Percentiles rank a stretch among this genome's conserved stretches.
Conservation (phyloP, 2,113 vertebrate genomes). For the Columba livia region DNA sequence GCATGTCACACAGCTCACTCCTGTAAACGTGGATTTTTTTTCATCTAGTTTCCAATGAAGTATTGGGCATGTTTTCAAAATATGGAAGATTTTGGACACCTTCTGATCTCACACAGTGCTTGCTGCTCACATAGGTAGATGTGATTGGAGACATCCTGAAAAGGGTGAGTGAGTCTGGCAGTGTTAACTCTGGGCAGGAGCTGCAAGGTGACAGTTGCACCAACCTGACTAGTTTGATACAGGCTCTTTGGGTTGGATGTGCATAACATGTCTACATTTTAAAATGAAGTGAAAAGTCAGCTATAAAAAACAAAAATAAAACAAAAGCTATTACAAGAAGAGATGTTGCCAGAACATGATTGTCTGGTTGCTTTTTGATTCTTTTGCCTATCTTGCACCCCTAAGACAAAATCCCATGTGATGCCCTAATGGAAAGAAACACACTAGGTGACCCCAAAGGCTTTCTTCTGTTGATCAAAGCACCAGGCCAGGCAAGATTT, state of each 20-base stretch:
- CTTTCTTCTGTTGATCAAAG: not conserved
- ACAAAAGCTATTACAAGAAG: not conserved
- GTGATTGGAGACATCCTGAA: not conserved
- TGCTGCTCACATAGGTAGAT: not conserved
- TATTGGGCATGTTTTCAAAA: not conserved
- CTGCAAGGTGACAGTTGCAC: not conserved
- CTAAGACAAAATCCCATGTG: not conserved
- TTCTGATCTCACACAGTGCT: not conserved
- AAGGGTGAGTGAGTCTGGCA: not conserved
- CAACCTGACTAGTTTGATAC: not conserved
- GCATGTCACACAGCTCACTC: not conserved
- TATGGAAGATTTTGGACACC: not conserved
- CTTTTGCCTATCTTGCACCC: not conserved
- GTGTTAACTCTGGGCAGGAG: not conserved
- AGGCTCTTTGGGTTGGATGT: not conserved
- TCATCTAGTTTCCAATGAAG: not conserved
- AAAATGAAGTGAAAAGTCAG: not conserved
- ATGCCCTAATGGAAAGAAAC: not conserved
- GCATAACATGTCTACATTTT: rapidly evolving
- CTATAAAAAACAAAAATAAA: not conserved
- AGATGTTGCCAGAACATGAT: not conserved
- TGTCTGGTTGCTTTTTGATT: not conserved
- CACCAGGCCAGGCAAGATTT: not conserved
- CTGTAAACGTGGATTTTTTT: not conserved
- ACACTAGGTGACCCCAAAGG: not conserved